A percentile compares a stretch with the other conserved stretches of the same genome.
Evolutionary conservation across 2,888 invertebrate genomes (phyloP).

Genomic region (Heliconius aoede): DNA sequence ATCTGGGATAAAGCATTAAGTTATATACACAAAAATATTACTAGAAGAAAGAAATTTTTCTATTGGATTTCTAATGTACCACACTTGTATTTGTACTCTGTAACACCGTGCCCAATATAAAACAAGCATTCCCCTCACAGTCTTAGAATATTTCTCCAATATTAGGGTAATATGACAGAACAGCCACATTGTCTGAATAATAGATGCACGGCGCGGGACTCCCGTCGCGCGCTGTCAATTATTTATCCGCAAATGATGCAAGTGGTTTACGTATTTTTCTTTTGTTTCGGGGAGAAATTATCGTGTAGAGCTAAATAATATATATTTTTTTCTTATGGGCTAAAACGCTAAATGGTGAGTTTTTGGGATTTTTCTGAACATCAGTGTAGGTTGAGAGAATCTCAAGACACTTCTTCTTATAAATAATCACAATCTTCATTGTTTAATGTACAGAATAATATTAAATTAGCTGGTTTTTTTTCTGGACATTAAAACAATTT

Average conservation of each 20-base stretch:
- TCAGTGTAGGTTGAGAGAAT: no score
- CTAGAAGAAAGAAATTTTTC: not conserved
- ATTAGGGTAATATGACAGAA: constrained; percentile 80
- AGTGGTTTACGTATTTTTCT: constrained; percentile 61
- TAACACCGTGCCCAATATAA: constrained; percentile 3
- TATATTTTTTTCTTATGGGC: not conserved
- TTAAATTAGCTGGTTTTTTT: no score
- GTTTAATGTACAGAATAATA: no score
- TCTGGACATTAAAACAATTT: no score
- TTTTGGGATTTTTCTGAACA: no score
- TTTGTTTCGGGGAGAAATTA: constrained; percentile 50
- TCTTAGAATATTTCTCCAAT: constrained; percentile 76
- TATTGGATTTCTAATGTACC: not conserved
- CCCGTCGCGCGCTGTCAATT: constrained; percentile 73
- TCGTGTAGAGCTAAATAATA: constrained; percentile 15
- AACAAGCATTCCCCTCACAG: constrained; percentile 69
- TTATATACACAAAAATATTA: no score
- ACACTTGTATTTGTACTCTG: constrained; percentile 4
- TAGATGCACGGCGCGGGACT: constrained; percentile 73
- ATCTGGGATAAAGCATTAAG: no score
- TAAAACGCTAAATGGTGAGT: not conserved
- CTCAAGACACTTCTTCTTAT: no score
- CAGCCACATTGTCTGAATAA: constrained; percentile 79
- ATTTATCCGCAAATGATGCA: constrained; percentile 79
- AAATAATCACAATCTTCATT: no score